phyloP scores from a whole-genome alignment of 2,113 vertebrate genomes.

The Corydoras maculifer region DNA sequence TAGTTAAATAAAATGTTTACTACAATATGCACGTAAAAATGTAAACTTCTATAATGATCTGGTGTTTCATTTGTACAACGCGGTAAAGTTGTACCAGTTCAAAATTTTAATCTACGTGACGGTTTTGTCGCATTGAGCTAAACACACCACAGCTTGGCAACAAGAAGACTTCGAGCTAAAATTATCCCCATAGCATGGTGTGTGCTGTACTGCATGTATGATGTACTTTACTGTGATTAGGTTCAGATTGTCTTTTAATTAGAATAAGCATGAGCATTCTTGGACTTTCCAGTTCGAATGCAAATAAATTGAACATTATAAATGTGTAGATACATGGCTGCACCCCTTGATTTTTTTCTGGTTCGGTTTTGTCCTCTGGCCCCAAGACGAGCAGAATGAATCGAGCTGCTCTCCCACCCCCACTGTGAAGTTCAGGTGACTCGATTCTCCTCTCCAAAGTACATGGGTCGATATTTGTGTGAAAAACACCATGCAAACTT shows the following conservation, averaged over 20 bases:
- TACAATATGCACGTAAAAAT: too few species aligned
- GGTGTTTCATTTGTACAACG: not conserved
- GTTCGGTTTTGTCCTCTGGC: slow-evolving; percentile 57
- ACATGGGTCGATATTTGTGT: not conserved
- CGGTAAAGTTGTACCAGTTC: not conserved
- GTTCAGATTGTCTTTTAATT: not conserved
- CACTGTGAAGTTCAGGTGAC: slow-evolving; percentile 58
- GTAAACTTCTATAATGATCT: too few species aligned
- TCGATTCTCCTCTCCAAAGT: slow-evolving; percentile 1
- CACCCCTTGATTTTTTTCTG: slow-evolving; percentile 48
- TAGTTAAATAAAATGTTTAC: too few species aligned
- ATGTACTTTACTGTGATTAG: not conserved
- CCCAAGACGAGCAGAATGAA: slow-evolving; percentile 57
- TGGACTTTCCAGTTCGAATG: not conserved
- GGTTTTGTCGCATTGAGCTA: slow-evolving; percentile 16
- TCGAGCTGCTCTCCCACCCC: slow-evolving; percentile 26
- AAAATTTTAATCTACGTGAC: slow-evolving; percentile 3
- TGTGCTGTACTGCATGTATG: slow-evolving; percentile 11
- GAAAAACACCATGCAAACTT: not conserved
- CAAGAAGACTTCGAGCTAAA: slow-evolving; percentile 22
- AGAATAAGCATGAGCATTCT: slow-evolving; percentile 8
- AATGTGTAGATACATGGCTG: slow-evolving; percentile 42
- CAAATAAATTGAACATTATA: slow-evolving; percentile 23
- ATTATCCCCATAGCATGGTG: slow-evolving; percentile 27
- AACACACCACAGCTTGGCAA: slow-evolving; percentile 34